Conservation (phyloP, 2,113 vertebrate genomes). For the Oreochromis tanganicae region DNA sequence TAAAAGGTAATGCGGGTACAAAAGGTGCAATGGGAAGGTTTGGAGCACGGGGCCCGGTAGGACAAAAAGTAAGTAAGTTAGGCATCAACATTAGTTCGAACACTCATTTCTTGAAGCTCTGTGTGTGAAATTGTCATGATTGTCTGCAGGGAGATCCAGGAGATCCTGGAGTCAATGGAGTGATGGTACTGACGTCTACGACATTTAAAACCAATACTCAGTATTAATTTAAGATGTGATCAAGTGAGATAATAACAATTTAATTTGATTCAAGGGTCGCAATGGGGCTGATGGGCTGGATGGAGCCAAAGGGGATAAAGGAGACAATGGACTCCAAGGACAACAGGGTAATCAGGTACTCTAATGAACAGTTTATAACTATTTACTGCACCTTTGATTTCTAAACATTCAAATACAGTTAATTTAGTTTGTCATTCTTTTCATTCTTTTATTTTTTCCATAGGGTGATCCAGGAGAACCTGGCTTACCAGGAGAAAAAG, state of each 20-base stretch:
- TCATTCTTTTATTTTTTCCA: neutral
- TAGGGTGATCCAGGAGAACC: conserved; percentile 79
- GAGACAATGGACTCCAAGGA: conserved; percentile 76
- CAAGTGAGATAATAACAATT: neutral
- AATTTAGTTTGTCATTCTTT: neutral
- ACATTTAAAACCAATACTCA: neutral
- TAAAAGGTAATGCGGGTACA: conserved; percentile 80
- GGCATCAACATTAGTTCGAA: neutral
- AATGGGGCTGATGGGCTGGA: conserved; percentile 76
- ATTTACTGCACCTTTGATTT: neutral
- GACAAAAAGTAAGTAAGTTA: conserved; percentile 77
- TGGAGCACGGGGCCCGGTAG: conserved; percentile 80
- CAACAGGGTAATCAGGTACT: conserved; percentile 74
- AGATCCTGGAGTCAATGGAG: conserved; percentile 76
- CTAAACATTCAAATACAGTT: neutral
- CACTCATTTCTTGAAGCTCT: neutral
- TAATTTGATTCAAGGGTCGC: conserved; percentile 67
- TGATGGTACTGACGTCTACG: conserved; percentile 52
- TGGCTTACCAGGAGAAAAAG: conserved; percentile 71
- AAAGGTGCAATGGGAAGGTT: conserved; percentile 84
- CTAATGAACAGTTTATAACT: neutral
- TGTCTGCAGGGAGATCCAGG: conserved; percentile 79
- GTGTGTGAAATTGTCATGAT: neutral
- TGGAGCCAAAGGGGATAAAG: conserved; percentile 80
- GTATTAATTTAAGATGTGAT: neutral